Base-by-base conservation (phyloP, 23 tunicate genomes). In the Aplidium turbinatum region DNA sequence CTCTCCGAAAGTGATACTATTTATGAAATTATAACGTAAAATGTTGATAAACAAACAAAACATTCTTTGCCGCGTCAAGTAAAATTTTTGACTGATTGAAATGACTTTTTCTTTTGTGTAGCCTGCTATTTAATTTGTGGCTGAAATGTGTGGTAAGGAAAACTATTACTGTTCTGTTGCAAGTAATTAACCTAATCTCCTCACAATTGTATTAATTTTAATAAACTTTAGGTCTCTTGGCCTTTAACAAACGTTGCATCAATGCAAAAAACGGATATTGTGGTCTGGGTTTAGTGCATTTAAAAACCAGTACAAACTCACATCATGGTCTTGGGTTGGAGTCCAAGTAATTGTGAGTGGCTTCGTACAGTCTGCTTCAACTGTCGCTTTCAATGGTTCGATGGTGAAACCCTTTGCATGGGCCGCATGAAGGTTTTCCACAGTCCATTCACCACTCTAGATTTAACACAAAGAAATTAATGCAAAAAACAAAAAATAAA, bases 371-470 rank as follows among this genome's bases (percentile, higher is more conserved):
- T 71, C 97, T 7, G 75, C 82, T 27, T 91, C 97, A 7, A 91
- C 91, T 20, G 78, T 64, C n/a, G 72, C 67, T 63, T 91, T 91
- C 26, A 79, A 79, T 1, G 64, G 78, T 23, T 91, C 97, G 39
- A 85, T 48, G 24, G n/a, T 28, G 62, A 91, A 91, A 20, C 97
- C 97, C 2, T 69, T 57, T 24, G 61, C 31, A 25, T 80, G 80
- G 0, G 85, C 83, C 7, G 73, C 32, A 31, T 84, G 85, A 2
- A 66, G 6, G 45, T 91, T 87, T 13, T 91, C 97, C 31, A 91
- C 85, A 1, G 81, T 50, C 87, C 90, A 91, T 31, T 91, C 97
- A 13, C n/a, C n/a, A n/a, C n/a, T n/a, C n/a, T n/a, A n/a, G n/a
- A 19, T 57, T 20, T 9, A n/a, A n/a, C n/a, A n/a, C n/a, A n/a